Evolutionary conservation across 1,140 invertebrate genomes (phyloP).

Genomic region (Octopus bimaculoides): DNA sequence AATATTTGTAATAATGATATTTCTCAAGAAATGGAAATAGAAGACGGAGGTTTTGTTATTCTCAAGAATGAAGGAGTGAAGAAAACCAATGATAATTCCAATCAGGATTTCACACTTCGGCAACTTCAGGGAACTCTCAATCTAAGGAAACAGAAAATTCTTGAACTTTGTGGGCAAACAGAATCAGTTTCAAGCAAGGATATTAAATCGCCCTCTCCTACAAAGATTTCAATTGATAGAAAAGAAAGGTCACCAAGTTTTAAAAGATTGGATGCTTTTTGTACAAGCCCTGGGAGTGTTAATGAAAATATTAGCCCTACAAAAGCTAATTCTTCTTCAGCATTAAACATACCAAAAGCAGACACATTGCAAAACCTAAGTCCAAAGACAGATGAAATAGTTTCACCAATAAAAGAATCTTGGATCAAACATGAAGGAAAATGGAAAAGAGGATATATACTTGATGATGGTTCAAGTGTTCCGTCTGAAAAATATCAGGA

Average conservation of each 20-base stretch:
- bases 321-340: background rate
- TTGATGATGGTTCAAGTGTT: background rate
- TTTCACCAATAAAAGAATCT: background rate
- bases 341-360: background rate
- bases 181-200: background rate
- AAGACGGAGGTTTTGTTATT: background rate
- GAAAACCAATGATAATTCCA: background rate
- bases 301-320: background rate
- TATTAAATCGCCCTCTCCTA: background rate
- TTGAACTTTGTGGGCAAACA: constrained; percentile 7
- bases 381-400: background rate
- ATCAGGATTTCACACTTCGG: background rate
- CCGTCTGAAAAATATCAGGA: background rate
- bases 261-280: background rate
- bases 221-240: background rate
- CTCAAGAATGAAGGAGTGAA: background rate
- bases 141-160: constrained; percentile 1
- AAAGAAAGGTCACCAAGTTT: background rate
- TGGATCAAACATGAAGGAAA: constrained; percentile 2
- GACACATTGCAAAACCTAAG: background rate
- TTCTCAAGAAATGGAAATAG: background rate
- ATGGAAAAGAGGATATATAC: background rate
- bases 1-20: background rate
- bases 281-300: background rate
- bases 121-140: constrained; percentile 8